These are phyloP conservation scores for Dendropsophus ebraccatus DNA, from an alignment of 2,113 vertebrate species.

Conservation along the genomic window DNA sequence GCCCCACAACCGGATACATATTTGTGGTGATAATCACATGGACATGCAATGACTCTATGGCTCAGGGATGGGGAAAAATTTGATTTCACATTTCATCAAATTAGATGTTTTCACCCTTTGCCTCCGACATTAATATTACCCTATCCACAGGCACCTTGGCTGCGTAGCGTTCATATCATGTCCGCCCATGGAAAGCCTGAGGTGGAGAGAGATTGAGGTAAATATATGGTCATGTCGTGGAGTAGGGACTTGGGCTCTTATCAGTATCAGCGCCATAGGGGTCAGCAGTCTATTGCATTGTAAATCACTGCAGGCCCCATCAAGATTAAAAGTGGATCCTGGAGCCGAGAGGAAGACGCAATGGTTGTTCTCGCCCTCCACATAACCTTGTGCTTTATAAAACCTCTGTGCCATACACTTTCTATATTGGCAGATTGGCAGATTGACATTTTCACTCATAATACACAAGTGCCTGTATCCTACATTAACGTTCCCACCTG, in stretches of 20 bases:
- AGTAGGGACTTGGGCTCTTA: slow-evolving; percentile 45
- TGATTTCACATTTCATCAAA: slow-evolving; percentile 20
- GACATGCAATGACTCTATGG: not conserved
- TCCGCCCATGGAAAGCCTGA: slow-evolving; percentile 3
- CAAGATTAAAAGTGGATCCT: slow-evolving; percentile 52
- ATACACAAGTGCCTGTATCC: slow-evolving; percentile 34
- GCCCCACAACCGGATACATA: too few relatives aligned
- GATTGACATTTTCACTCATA: slow-evolving; percentile 44
- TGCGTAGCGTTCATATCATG: not conserved
- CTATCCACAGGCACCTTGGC: slow-evolving; percentile 24
- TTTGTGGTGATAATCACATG: not conserved
- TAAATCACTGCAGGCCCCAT: slow-evolving; percentile 55
- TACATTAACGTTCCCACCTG: slow-evolving; percentile 46
- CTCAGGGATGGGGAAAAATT: not conserved
- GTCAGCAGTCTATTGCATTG: slow-evolving; percentile 48
- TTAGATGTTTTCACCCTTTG: slow-evolving; percentile 18
- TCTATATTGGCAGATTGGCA: slow-evolving; percentile 47
- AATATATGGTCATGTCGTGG: slow-evolving; percentile 41
- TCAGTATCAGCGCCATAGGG: slow-evolving; percentile 41
- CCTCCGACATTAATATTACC: slow-evolving; percentile 23
- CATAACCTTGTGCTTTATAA: slow-evolving; percentile 54
- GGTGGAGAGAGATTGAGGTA: slow-evolving; percentile 39
- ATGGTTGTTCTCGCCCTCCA: slow-evolving; percentile 44
- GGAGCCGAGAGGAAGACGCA: slow-evolving; percentile 18
- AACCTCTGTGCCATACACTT: slow-evolving; percentile 41